These are phyloP conservation scores for Acheta domesticus DNA, from an alignment of 2,888 invertebrate species.

Conservation along the genomic window DNA sequence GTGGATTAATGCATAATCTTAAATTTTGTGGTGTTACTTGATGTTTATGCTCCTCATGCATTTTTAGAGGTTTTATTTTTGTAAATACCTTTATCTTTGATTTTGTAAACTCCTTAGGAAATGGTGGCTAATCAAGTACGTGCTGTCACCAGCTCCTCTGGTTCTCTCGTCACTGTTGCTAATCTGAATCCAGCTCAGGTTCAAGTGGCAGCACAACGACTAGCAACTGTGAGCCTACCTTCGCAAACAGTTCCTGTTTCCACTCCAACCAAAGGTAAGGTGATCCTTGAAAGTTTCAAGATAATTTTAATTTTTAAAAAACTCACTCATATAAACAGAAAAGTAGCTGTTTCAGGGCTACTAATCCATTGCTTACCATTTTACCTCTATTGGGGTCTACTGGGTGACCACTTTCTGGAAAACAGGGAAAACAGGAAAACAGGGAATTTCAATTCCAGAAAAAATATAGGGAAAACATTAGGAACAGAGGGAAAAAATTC, in stretches of 20 bases:
- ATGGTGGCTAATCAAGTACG: constrained; percentile 39
- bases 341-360: too few relatives aligned
- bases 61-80: too few relatives aligned
- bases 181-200: constrained; percentile 48
- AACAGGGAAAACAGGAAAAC: too few relatives aligned
- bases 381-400: neutral
- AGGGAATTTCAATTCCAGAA: too few relatives aligned
- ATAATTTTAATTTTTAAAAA: neutral
- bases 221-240: constrained; percentile 44
- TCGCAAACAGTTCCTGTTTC: constrained; percentile 41
- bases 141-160: constrained; percentile 35
- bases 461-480: too few relatives aligned
- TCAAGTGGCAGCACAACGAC: constrained; percentile 41
- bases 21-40: too few relatives aligned
- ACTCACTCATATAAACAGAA: too few relatives aligned
- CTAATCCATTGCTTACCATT: neutral
- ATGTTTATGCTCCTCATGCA: too few relatives aligned
- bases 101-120: constrained; percentile 35
- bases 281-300: neutral
- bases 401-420: too few relatives aligned
- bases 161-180: constrained; percentile 46
- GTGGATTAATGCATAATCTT: too few relatives aligned
- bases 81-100: too few relatives aligned
- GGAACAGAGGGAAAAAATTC: too few relatives aligned
- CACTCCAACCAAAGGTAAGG: constrained; percentile 29